Evolutionary conservation across 2,113 vertebrate genomes (phyloP), one percentile per base, ranked within the genome.

Genomic region (Mesocricetus auratus): DNA sequence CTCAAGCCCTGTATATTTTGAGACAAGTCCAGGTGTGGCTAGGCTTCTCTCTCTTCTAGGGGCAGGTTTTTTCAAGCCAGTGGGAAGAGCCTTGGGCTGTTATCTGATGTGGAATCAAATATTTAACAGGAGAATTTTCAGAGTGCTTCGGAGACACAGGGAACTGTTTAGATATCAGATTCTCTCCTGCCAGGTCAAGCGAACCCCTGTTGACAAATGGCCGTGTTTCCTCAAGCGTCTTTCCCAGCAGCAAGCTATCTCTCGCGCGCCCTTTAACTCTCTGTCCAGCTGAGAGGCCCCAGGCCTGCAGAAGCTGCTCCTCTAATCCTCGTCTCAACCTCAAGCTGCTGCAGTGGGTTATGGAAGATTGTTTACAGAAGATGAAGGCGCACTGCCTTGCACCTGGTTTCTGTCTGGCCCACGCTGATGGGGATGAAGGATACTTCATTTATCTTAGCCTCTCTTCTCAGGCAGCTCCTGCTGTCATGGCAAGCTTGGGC

Each of bases 321-420:
- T 96, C 90, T 98, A 97, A 97, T 97, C 97, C 98, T 47, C 93
- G 42, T 78, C 98, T 96, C 96, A 64, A 96, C 75, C 97, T 93
- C 60, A 66, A 97, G 97, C 98, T 50, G 94, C 97, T 98, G 91
- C 97, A 94, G 95, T 91, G 96, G 93, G 95, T 97, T 47, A 58
- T 88, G 83, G 97, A 75, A 88, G 97, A 86, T 96, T 98, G 98
- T 98, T 99, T 98, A 98, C 97, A 97, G 97, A 95, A 98, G 96
- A 98, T 90, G 97, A 98, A 96, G 97, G 96, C 98, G 96, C 89
- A 15, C 95, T 93, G 94, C 95, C 74, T 97, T 75, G 96, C 98
- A 98, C 98, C 98, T 98, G 98, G 98, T 98, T 98, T 98, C 96
- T 98, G 98, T 98, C 98, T 97, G 96, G 98, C 95, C 97, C 97